Evolutionary conservation across 1,140 invertebrate species (phyloP), one percentile per base, ranked within the genome.

Genomic region (Drosophila repletoides): DNA sequence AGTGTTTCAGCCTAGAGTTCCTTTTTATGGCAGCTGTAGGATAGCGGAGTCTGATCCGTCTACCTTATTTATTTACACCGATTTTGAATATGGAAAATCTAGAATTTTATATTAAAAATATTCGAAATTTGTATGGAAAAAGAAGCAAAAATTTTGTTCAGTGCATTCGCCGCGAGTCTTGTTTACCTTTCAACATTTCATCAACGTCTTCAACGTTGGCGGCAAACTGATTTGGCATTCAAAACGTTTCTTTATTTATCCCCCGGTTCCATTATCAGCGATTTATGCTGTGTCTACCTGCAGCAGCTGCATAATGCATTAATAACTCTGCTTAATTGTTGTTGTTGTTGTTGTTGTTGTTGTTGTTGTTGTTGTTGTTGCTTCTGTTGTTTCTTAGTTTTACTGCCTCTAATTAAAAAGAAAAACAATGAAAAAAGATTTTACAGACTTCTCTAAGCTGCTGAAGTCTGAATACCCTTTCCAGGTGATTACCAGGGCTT

Each of bases 191-290:
- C 9, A 7, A 17, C 26, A 19, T 56, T 56, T 56, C 38, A 33
- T 56, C 53, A 59, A n/a, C n/a, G n/a, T 46, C 28, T 7, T 55
- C 52, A 12, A 38, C 22, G 49, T 65, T 52, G 29, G 46, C 43
- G 41, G 24, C 53, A 19, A 40, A 29, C 65, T 83, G 74, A 83
- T 83, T 83, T 83, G 79, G 64, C 77, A 83, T 83, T 83, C 77
- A 84, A 84, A 77, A 64, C 53, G 80, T 69, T 71, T 51, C 51
- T 71, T 45, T 76, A 52, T 38, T 60, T 51, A 28, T 46, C 36
- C 52, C 38, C 29, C 12, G 45, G 49, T 34, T 40, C 69, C 72
- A 76, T 83, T 81, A 84, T 49, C 31, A 46, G 49, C 72, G 53
- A 77, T 79, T 79, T 83, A 77, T 63, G n/a, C n/a, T n/a, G n/a